These are phyloP conservation scores for Chrysogorgia sp. DNA, from an alignment of 92 coral and sea anemone genomes.

Conservation along the genomic window DNA sequence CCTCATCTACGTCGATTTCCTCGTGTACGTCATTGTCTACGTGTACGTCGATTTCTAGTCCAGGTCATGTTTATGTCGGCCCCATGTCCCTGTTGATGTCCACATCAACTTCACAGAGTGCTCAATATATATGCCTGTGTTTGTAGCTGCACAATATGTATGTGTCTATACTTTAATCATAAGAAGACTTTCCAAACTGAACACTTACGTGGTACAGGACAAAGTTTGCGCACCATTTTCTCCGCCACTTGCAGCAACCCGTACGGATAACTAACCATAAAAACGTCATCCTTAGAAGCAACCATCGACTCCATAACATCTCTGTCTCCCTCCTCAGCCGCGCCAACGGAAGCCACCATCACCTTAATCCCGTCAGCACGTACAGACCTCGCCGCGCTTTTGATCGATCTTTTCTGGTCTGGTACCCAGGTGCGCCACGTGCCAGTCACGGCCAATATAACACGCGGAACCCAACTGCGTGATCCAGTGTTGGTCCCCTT, in stretches of 20 bases:
- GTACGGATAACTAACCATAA: neutral
- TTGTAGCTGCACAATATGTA: too few species aligned
- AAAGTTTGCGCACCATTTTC: slow-evolving; percentile 15
- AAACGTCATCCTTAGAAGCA: neutral
- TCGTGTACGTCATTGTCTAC: too few species aligned
- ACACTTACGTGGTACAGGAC: slow-evolving; percentile 36
- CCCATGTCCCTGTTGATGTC: too few species aligned
- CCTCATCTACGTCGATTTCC: too few species aligned
- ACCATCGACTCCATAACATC: slow-evolving; percentile 18
- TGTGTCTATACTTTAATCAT: neutral
- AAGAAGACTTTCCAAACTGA: neutral
- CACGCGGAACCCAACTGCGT: slow-evolving; percentile 36
- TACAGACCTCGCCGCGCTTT: neutral
- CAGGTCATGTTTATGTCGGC: too few species aligned
- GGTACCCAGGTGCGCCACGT: slow-evolving; percentile 18
- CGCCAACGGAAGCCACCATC: slow-evolving; percentile 11
- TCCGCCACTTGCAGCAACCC: slow-evolving; percentile 4
- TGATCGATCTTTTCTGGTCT: neutral
- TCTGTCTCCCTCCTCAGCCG: neutral
- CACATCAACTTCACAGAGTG: too few species aligned
- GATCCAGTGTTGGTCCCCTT: neutral
- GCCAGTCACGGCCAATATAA: slow-evolving; percentile 26
- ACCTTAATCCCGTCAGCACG: neutral
- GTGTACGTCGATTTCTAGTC: too few species aligned
- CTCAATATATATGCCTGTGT: too few species aligned